phyloP scores from a whole-genome alignment of 2,113 vertebrate genomes.

The Marmota flaviventris region DNA sequence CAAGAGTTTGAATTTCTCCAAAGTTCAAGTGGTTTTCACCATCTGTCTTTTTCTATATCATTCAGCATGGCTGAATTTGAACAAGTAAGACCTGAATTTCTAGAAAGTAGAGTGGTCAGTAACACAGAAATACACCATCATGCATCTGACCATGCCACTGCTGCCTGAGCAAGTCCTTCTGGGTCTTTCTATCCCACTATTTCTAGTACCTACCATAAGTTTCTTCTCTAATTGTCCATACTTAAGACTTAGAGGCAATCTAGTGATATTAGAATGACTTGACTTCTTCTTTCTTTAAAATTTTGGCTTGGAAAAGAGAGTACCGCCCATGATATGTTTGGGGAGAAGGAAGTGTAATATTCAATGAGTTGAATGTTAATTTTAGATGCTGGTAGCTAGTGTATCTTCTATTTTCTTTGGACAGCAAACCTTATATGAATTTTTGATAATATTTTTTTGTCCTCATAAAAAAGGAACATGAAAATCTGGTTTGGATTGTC shows the following conservation, averaged over 20 bases:
- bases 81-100: background rate
- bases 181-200: background rate
- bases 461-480: background rate
- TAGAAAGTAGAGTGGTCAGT: background rate
- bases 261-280: background rate
- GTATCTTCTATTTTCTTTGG: background rate
- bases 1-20: background rate
- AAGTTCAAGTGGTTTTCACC: background rate
- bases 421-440: background rate
- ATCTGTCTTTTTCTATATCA: background rate
- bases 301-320: background rate
- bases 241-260: background rate
- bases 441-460: background rate
- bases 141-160: background rate
- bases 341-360: background rate
- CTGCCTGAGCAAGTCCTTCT: background rate
- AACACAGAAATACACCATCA: background rate
- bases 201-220: background rate
- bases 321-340: background rate
- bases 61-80: background rate
- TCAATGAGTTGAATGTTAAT: background rate
- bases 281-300: background rate
- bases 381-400: background rate
- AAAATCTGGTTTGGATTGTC: background rate
- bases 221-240: background rate